These are phyloP conservation scores for Rhagologus leucostigma DNA, from an alignment of 2,113 vertebrate genomes.

Conservation along the genomic window DNA sequence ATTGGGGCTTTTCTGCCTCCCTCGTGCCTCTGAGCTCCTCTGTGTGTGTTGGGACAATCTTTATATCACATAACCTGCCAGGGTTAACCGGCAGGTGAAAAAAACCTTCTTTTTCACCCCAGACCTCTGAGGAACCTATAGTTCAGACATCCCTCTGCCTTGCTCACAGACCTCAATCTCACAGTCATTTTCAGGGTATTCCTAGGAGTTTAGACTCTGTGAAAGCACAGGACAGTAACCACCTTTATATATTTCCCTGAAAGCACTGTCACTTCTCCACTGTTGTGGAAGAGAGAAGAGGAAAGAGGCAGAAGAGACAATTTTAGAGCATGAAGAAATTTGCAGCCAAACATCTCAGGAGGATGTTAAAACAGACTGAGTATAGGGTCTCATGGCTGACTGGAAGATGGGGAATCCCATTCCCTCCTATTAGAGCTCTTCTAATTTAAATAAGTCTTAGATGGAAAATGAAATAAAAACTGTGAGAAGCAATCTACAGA, in stretches of 20 bases:
- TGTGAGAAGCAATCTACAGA: not conserved
- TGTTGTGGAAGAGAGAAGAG: not conserved
- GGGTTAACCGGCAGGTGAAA: not conserved
- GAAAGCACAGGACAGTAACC: not conserved
- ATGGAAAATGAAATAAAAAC: not conserved
- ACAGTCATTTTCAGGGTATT: not conserved
- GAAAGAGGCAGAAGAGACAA: not conserved
- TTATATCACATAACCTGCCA: not conserved
- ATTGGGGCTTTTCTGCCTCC: not conserved
- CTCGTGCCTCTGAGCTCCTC: not conserved
- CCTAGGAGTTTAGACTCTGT: not conserved
- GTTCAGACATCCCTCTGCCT: not conserved
- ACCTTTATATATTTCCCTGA: not conserved
- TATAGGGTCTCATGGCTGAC: not conserved
- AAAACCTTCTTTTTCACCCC: not conserved
- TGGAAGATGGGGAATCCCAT: not conserved
- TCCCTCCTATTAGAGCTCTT: not conserved
- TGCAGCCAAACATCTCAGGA: not conserved
- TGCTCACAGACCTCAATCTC: not conserved
- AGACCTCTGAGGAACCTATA: not conserved
- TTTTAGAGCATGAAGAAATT: not conserved
- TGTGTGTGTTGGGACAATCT: not conserved
- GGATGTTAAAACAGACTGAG: not conserved
- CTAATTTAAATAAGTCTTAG: not conserved
- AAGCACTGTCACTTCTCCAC: not conserved